Conservation (phyloP, 2,888 invertebrate species). For the Xanthia icteritia region DNA sequence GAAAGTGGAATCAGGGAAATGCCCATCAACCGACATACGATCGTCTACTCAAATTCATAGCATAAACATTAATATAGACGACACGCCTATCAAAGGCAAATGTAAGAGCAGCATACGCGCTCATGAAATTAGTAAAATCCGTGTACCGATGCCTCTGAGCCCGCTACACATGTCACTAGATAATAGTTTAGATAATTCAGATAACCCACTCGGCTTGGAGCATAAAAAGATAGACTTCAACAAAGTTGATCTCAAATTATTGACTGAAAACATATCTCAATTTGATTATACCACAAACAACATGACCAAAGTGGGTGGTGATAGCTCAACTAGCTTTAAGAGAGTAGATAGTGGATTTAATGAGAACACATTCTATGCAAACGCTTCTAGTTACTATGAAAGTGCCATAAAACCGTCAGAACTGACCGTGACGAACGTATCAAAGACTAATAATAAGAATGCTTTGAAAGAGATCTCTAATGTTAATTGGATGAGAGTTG, state of each 20-base stretch:
- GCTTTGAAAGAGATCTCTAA: slow-evolving; percentile 87
- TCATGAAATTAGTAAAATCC: slow-evolving; percentile 87
- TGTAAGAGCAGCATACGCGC: slow-evolving; percentile 74
- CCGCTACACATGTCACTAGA: slow-evolving; percentile 86
- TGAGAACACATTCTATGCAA: slow-evolving; percentile 85
- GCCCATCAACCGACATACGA: slow-evolving; percentile 70
- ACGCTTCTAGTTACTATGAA: slow-evolving; percentile 87
- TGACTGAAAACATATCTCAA: slow-evolving; percentile 84
- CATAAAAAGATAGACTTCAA: slow-evolving; percentile 87
- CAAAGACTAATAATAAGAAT: slow-evolving; percentile 74
- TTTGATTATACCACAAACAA: slow-evolving; percentile 75
- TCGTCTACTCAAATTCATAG: slow-evolving; percentile 75
- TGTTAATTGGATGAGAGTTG: slow-evolving; percentile 86
- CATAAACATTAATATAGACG: slow-evolving; percentile 74
- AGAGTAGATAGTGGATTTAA: slow-evolving; percentile 86
- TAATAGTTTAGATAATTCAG: slow-evolving; percentile 82
- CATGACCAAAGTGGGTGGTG: slow-evolving; percentile 74
- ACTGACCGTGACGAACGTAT: slow-evolving; percentile 81
- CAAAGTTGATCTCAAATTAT: slow-evolving; percentile 86
- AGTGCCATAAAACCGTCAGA: slow-evolving; percentile 89
- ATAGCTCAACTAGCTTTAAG: slow-evolving; percentile 82
- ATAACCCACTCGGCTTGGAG: slow-evolving; percentile 82
- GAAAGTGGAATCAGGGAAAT: slow-evolving; percentile 72
- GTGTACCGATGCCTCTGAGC: slow-evolving; percentile 74
- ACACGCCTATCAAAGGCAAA: slow-evolving; percentile 84